phyloP scores from a whole-genome alignment of 2,113 vertebrate genomes.

The Poeciliopsis occidentalis region DNA sequence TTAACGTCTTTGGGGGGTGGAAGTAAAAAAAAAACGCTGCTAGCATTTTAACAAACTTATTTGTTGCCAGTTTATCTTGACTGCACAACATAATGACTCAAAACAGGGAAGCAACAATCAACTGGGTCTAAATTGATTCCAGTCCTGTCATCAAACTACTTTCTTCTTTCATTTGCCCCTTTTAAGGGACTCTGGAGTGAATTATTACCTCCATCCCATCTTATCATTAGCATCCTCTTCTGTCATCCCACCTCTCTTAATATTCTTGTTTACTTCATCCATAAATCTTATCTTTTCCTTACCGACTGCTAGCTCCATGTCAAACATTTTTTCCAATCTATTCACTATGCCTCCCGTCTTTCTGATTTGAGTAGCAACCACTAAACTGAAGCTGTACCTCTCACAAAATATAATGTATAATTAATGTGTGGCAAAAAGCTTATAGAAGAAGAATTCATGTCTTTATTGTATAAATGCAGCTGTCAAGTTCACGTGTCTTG shows the following conservation, averaged over 20 bases:
- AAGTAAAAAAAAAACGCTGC: neutral
- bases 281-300: neutral
- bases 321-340: neutral
- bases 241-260: neutral
- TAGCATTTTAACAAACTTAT: neutral
- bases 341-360: neutral
- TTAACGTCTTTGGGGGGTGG: neutral
- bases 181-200: neutral
- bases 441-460: neutral
- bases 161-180: neutral
- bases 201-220: neutral
- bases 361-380: neutral
- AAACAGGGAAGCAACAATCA: neutral
- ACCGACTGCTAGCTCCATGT: neutral
- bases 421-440: neutral
- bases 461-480: neutral
- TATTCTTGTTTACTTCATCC: neutral
- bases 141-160: neutral
- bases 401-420: neutral
- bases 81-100: neutral
- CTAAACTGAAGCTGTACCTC: neutral
- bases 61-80: neutral
- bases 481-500: conserved; percentile 28
- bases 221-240: neutral
- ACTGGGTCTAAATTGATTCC: neutral